Conservation (phyloP, 2,888 invertebrate species). For the Idaea dimidiata region DNA sequence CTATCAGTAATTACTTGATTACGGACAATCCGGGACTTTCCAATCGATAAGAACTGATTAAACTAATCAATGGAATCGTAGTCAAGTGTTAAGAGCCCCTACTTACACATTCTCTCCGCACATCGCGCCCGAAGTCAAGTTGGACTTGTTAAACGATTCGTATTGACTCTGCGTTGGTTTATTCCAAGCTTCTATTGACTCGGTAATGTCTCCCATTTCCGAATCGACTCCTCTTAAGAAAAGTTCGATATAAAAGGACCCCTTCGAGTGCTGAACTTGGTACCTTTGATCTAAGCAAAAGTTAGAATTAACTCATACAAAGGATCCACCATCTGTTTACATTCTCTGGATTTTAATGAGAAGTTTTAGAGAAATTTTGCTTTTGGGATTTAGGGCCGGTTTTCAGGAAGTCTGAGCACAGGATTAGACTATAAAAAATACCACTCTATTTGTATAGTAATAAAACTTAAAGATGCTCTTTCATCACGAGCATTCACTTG, state of each 20-base stretch:
- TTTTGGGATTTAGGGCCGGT: background rate
- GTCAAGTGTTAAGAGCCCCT: conserved; percentile 36
- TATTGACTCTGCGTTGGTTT: conserved; percentile 64
- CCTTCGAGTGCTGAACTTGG: conserved; percentile 67
- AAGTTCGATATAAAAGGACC: conserved; percentile 72
- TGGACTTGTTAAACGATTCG: conserved; percentile 63
- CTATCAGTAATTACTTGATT: background rate
- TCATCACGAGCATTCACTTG: too few species aligned
- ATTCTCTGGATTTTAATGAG: background rate
- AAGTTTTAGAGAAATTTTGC: conserved; percentile 45
- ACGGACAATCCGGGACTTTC: conserved; percentile 14
- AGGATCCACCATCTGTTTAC: conserved; percentile 66
- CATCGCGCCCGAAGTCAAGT: conserved; percentile 58
- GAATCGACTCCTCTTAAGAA: conserved; percentile 71
- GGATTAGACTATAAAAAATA: background rate
- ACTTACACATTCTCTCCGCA: conserved; percentile 51
- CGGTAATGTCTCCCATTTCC: conserved; percentile 76
- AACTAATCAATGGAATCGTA: conserved; percentile 43
- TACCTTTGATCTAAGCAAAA: conserved; percentile 74
- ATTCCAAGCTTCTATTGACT: conserved; percentile 70
- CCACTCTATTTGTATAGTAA: too few species aligned
- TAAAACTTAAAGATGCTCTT: too few species aligned
- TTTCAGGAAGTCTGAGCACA: background rate
- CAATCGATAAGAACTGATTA: conserved; percentile 50
- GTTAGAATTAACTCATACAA: conserved; percentile 70